Percentiles rank a stretch among this genome's conserved stretches.
phyloP scores from a whole-genome alignment of 2,113 vertebrate genomes.

The Strigops habroptila region DNA sequence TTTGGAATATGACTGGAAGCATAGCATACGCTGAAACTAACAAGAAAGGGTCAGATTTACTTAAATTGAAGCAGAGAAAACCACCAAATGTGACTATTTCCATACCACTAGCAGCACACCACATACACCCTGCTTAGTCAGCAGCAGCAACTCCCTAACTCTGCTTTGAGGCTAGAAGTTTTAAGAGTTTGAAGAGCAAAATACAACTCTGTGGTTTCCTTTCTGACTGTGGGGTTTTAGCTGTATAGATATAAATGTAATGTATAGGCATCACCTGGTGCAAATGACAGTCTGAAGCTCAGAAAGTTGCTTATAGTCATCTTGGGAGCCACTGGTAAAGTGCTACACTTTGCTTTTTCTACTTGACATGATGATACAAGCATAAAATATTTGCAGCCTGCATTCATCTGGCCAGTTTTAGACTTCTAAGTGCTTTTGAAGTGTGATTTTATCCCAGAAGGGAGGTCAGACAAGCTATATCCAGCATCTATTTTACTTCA shows the following conservation, averaged over 20 bases:
- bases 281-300: background rate
- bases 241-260: background rate
- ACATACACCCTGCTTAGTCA: background rate
- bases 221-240: background rate
- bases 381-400: background rate
- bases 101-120: rapidly evolving
- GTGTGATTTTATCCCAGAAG: background rate
- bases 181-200: background rate
- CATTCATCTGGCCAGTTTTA: background rate
- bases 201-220: background rate
- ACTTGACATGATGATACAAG: background rate
- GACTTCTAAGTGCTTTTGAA: background rate
- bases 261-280: background rate
- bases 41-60: background rate
- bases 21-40: background rate
- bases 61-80: background rate
- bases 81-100: background rate
- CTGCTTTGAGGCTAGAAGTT: background rate
- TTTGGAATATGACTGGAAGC: background rate
- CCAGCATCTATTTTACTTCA: background rate
- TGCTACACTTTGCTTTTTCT: background rate
- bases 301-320: background rate
- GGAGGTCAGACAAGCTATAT: background rate
- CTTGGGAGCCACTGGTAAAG: background rate
- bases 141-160: background rate